phyloP scores from a whole-genome alignment of 1,140 invertebrate genomes.

The Micrasema longulum region DNA sequence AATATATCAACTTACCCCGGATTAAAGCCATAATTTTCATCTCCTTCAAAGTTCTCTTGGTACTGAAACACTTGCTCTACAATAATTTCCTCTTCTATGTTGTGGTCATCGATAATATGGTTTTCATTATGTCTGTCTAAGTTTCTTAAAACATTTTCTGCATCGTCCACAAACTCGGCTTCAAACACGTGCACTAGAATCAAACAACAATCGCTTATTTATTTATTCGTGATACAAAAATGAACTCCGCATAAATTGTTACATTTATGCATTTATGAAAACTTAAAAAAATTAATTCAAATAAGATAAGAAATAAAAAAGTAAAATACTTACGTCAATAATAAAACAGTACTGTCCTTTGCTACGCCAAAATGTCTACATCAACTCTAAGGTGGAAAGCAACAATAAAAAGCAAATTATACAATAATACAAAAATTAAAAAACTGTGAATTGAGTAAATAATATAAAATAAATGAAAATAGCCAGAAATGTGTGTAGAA shows the following conservation, averaged over 20 bases:
- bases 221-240: too few species aligned
- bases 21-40: slow-evolving; percentile 40
- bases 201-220: too few species aligned
- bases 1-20: slow-evolving; percentile 18
- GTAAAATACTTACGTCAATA: neutral
- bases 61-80: slow-evolving; percentile 39
- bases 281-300: too few species aligned
- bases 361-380: slow-evolving; percentile 23
- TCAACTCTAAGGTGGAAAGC: slow-evolving; percentile 9
- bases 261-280: neutral
- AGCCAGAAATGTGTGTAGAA: too few species aligned
- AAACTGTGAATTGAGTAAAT: too few species aligned
- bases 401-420: slow-evolving; percentile 6
- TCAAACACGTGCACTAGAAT: slow-evolving; percentile 16
- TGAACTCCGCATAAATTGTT: neutral
- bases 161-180: slow-evolving; percentile 29
- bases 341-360: neutral
- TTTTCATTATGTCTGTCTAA: slow-evolving; percentile 45
- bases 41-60: slow-evolving; percentile 34
- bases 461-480: too few species aligned
- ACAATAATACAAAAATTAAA: too few species aligned
- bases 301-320: neutral
- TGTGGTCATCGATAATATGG: slow-evolving; percentile 21
- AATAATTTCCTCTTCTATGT: slow-evolving; percentile 24
- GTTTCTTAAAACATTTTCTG: slow-evolving; percentile 25